phyloP scores from a whole-genome alignment of 2,113 vertebrate species.

The Pycnonotus jocosus region DNA sequence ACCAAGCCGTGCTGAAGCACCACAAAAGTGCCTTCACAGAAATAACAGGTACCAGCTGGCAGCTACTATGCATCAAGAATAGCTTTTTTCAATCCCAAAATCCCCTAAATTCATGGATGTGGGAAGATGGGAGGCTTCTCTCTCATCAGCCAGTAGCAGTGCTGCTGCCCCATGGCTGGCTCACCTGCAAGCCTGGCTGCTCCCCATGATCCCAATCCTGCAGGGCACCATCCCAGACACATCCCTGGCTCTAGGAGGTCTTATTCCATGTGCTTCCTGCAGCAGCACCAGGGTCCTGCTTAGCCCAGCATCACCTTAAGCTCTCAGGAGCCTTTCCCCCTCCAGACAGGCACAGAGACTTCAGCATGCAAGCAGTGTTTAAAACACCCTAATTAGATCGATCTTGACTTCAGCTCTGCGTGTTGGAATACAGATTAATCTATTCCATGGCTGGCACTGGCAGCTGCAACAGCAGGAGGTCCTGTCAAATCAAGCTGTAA shows the following conservation, averaged over 20 bases:
- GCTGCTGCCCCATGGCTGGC: not conserved
- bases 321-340: not conserved
- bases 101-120: not conserved
- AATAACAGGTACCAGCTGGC: not conserved
- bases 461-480: slow-evolving; percentile 67
- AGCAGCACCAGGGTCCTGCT: not conserved
- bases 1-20: rapidly evolving
- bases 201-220: not conserved
- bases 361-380: slow-evolving; percentile 58
- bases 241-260: not conserved
- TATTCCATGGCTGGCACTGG: slow-evolving; percentile 34
- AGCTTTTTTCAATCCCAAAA: not conserved
- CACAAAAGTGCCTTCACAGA: not conserved
- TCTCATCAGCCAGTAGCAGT: not conserved
- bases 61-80: not conserved
- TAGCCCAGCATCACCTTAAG: not conserved
- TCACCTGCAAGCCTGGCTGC: not conserved
- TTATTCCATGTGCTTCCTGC: not conserved
- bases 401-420: slow-evolving; percentile 49
- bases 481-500: slow-evolving; percentile 62
- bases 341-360: slow-evolving; percentile 39
- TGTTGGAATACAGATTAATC: slow-evolving; percentile 72
- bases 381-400: slow-evolving; percentile 72
- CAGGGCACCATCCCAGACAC: not conserved
- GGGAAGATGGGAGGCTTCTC: not conserved